Evolutionary conservation across 1,140 invertebrate genomes (phyloP), one percentile per base, ranked within the genome.

Genomic region (Chelonus insularis): DNA sequence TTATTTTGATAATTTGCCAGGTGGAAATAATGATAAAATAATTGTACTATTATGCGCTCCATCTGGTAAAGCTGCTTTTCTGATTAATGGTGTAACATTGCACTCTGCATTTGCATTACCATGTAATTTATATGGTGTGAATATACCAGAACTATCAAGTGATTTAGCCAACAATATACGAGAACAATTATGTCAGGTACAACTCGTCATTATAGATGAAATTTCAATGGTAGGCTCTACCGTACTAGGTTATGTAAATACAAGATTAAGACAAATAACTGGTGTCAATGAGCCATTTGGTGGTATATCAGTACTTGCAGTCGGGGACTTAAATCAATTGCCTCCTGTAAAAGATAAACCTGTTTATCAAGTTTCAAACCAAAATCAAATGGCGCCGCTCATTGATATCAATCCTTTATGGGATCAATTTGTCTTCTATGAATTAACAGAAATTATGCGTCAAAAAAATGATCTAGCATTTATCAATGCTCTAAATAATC

Each of bases 191-290:
- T 60, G 12, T 11, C 51, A 69, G 29, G 39, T 72, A n/a, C 68
- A 72, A 62, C 23, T 72, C 6, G 36, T 76, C 21, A 74, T 79
- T 23, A 72, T 77, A 39, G 75, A 77, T 65, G 75, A 79, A 67
- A 68, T 77, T 20, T 72, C 68, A 18, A 77, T 77, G 72, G 60
- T 74, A 2, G 71, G 70, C 21, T 6, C 45, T 6, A 57, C 39
- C 39, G 62, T 63, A 20, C 57, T 76, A 8, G 5, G 60, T 18
- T 36, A 68, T 45, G 66, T 78, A 8, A 63, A 75, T 56, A 39
- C 23, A 5, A 34, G 74, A 29, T 36, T 78, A 7, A 50, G 66
- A 51, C 68, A 76, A 70, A 72, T 77, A 39, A 69, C 72, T 41
- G 55, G 64, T n/a, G 52, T 14, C 5, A 56, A 63, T 8, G 25